These are phyloP conservation scores for Papilio glaucus DNA, from an alignment of 1,140 invertebrate species.

Conservation along the genomic window DNA sequence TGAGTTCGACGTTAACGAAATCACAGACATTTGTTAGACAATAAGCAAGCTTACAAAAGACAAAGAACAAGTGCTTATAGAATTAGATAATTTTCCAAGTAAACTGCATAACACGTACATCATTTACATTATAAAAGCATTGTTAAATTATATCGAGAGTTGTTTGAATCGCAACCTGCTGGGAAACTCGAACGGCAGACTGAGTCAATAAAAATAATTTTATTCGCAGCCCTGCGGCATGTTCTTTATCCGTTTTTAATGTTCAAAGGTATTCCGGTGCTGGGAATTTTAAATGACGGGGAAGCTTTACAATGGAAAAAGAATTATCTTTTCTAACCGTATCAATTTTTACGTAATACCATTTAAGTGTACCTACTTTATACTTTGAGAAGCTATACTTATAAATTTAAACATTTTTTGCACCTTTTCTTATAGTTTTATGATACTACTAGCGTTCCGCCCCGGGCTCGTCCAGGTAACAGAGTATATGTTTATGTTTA, in stretches of 20 bases:
- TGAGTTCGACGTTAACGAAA: conserved; percentile 18
- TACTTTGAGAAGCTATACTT: not conserved
- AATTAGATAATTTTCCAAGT: conserved; percentile 19
- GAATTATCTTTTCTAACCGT: not conserved
- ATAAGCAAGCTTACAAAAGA: conserved; percentile 38
- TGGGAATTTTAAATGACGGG: conserved; percentile 17
- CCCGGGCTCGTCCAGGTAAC: too few relatives aligned
- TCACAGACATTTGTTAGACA: conserved; percentile 16
- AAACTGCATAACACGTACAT: conserved; percentile 42
- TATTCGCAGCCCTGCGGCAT: conserved; percentile 51
- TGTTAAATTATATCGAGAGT: conserved; percentile 58
- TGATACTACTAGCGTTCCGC: too few relatives aligned
- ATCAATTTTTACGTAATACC: not conserved
- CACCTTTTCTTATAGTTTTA: too few relatives aligned
- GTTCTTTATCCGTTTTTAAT: conserved; percentile 52
- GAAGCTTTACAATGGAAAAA: conserved; percentile 19
- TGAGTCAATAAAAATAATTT: conserved; percentile 60
- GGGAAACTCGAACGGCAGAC: conserved; percentile 51
- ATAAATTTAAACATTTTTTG: not conserved
- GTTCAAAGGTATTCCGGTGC: conserved; percentile 46
- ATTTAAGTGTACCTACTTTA: not conserved
- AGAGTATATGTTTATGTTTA: too few relatives aligned
- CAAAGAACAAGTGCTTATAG: conserved; percentile 9
- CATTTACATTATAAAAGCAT: conserved; percentile 58
- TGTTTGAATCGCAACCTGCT: conserved; percentile 57